Base-by-base conservation (phyloP, 2,888 invertebrate species). In the Xanthorhoe designata region DNA sequence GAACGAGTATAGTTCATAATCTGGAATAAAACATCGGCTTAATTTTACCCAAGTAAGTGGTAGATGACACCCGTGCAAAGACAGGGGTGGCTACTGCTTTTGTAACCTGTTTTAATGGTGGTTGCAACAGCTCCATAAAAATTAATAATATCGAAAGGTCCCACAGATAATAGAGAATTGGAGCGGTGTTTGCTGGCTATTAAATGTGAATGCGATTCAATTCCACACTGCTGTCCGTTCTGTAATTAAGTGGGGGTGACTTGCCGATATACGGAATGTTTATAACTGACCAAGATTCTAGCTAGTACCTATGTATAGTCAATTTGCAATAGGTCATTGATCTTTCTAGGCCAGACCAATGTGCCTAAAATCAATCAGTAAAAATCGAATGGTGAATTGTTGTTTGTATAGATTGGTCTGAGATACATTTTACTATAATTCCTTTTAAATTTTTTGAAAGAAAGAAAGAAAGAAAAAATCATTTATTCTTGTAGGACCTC, bases 131-230 rank as follows among this genome's bases (percentile, higher is more conserved):
- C 89, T 88, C 88, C 75, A 76, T 74, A 74, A 1, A 79, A 61
- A 78, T 81, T 76, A 79, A 80, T 85, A 81, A 85, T 85, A 83
- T 82, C 78, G 75, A 82, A 86, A 84, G 80, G 78, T 82, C 76
- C 81, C 81, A 82, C 76, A 84, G 81, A 86, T 87, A 87, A 87
- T 88, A 84, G 82, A 85, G 85, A 89, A 91, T 83, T 87, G 82
- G 87, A 89, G 82, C 88, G 85, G 83, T 87, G 85, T 89, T 90
- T 88, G 86, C 87, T 84, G 85, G 86, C 91, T 90, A 90, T 90
- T 90, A 91, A 86, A 88, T 80, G 83, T 87, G 88, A 89, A 89
- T 90, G 88, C 87, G 83, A 89, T 91, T 88, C 88, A 86, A 91
- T 92, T 88, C 86, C 82, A 79, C 78, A 79, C 78, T 75, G 80